Percentiles rank a stretch among this genome's conserved stretches.
Evolutionary conservation across 2,797 vertebrate genomes (phyloP).

Genomic region (Gymnothorax reevesii): DNA sequence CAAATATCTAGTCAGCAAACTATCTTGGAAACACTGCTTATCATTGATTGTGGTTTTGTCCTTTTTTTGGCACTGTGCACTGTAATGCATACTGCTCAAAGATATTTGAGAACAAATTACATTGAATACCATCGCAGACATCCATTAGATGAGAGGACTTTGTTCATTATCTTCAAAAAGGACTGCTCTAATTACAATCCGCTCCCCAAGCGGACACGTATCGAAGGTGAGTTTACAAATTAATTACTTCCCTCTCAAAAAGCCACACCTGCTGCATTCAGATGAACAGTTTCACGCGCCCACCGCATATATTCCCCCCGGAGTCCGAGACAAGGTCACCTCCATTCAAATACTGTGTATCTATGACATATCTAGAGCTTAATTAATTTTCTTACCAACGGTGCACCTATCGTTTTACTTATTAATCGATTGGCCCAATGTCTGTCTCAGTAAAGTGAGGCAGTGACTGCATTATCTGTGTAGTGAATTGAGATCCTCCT

Average conservation of each 20-base stretch:
- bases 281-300: not conserved
- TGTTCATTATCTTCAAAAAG: conserved; percentile 19
- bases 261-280: conserved; percentile 1
- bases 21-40: not conserved
- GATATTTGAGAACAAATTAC: conserved; percentile 1
- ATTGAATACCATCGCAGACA: not conserved
- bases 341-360: not conserved
- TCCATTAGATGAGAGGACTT: not conserved
- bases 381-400: not conserved
- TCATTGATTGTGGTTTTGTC: not conserved
- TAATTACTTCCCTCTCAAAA: conserved; percentile 5
- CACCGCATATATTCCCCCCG: not conserved
- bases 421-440: not conserved
- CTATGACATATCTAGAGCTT: not conserved
- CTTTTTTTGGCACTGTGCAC: not conserved
- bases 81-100: not conserved
- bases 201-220: not conserved
- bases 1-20: not conserved
- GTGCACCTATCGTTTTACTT: not conserved
- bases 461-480: not conserved
- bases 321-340: not conserved
- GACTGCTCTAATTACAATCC: not conserved
- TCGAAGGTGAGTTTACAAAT: conserved; percentile 4
- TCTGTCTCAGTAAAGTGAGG: no score
- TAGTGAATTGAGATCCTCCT: not conserved